These are phyloP conservation scores for Abramis brama DNA, from an alignment of 2,113 vertebrate species.

Conservation along the genomic window DNA sequence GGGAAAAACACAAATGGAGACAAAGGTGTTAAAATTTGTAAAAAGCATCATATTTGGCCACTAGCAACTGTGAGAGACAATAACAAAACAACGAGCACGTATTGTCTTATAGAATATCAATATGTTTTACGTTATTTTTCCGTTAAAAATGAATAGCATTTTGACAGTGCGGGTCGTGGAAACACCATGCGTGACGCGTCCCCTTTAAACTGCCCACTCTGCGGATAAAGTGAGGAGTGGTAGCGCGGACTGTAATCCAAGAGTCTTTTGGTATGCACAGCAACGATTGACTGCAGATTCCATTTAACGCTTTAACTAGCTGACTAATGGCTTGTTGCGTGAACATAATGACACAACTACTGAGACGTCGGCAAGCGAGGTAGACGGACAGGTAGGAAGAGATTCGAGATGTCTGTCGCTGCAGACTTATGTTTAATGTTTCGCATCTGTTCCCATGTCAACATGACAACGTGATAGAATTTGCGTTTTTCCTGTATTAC, in stretches of 20 bases:
- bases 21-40: neutral
- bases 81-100: neutral
- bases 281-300: slow-evolving; percentile 88
- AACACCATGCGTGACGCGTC: slow-evolving; percentile 39
- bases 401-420: slow-evolving; percentile 16
- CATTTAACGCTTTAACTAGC: slow-evolving; percentile 71
- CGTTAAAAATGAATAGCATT: neutral
- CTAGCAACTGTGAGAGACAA: neutral
- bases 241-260: slow-evolving; percentile 70
- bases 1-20: neutral
- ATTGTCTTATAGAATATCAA: neutral
- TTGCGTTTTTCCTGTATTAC: neutral
- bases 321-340: slow-evolving; percentile 54
- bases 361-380: slow-evolving; percentile 16
- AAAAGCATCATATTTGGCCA: neutral
- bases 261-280: slow-evolving; percentile 83
- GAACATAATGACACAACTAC: slow-evolving; percentile 37
- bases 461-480: neutral
- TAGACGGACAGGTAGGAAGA: slow-evolving; percentile 49
- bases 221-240: slow-evolving; percentile 80
- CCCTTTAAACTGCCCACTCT: slow-evolving; percentile 81
- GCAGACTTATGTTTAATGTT: slow-evolving; percentile 24
- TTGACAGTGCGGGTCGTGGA: slow-evolving; percentile 7
- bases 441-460: slow-evolving; percentile 22
- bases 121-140: neutral